These are phyloP conservation scores for Hippocampus guttulatus DNA, from an alignment of 2,113 vertebrate species.

Conservation along the genomic window DNA sequence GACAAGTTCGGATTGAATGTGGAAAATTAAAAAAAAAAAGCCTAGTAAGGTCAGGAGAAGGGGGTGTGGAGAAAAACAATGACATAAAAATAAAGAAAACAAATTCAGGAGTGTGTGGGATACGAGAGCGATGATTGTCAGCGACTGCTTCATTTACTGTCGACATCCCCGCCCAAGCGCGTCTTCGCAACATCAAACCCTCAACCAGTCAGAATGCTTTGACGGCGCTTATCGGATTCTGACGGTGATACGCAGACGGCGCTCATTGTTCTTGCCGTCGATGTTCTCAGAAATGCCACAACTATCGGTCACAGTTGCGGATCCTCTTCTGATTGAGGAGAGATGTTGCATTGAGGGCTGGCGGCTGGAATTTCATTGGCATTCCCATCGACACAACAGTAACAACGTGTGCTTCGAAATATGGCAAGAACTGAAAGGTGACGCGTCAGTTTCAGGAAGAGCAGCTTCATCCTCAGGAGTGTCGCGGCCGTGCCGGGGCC, in stretches of 20 bases:
- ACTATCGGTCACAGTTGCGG: constrained; percentile 5
- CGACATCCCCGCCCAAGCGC: background rate
- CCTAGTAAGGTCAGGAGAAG: background rate
- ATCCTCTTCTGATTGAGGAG: constrained; percentile 7
- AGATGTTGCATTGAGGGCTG: too few species aligned
- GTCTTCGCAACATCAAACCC: background rate
- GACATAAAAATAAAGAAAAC: background rate
- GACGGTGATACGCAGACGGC: too few species aligned
- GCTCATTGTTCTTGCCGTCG: background rate
- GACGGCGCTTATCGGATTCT: background rate
- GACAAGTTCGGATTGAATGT: background rate
- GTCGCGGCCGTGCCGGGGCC: too few species aligned
- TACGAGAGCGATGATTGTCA: background rate
- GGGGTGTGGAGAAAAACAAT: background rate
- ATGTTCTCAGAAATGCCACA: background rate
- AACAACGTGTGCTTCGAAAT: background rate
- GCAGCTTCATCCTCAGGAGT: background rate
- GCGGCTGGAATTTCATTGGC: too few species aligned
- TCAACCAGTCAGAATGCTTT: background rate
- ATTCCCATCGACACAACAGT: background rate
- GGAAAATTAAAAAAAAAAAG: background rate
- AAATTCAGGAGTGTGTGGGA: background rate
- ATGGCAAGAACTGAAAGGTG: background rate
- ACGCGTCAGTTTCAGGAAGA: background rate
- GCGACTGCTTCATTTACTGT: background rate